phyloP scores from a whole-genome alignment of 1,140 invertebrate genomes.

The Ganaspis sp. region DNA sequence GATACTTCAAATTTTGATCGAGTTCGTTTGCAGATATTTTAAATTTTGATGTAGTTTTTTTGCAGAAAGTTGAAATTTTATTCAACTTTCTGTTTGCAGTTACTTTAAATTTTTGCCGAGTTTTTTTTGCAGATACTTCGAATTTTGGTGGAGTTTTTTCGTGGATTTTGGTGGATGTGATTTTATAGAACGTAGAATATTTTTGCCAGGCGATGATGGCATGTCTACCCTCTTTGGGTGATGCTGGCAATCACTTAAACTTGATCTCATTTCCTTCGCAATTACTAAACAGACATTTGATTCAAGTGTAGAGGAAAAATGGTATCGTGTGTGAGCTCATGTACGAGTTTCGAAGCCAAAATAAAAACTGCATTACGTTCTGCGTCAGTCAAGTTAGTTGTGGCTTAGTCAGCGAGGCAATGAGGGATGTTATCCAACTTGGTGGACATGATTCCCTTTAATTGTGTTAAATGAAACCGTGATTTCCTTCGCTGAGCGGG shows the following conservation, averaged over 20 bases:
- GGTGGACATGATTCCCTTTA: conserved; percentile 53
- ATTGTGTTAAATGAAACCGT: conserved; percentile 61
- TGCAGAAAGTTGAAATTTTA: no score
- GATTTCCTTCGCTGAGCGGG: conserved; percentile 53
- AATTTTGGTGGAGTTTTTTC: neutral
- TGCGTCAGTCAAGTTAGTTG: conserved; percentile 16
- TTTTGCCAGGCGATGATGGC: conserved; percentile 33
- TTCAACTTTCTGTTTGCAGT: no score
- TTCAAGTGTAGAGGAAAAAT: conserved; percentile 17
- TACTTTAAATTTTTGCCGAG: no score
- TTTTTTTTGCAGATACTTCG: neutral
- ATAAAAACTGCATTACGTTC: conserved; percentile 9
- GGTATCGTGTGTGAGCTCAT: neutral
- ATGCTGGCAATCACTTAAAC: conserved; percentile 63
- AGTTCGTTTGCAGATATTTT: no score
- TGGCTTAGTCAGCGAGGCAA: conserved; percentile 19
- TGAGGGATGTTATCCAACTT: conserved; percentile 51
- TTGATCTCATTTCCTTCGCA: conserved; percentile 71
- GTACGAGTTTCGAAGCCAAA: neutral
- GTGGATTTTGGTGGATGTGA: neutral
- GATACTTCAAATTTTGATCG: no score
- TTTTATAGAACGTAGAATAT: conserved; percentile 39
- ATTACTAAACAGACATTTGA: conserved; percentile 47
- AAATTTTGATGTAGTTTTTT: no score
- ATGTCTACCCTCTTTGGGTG: conserved; percentile 40